A percentile compares a stretch with the other conserved stretches of the same genome.
These are phyloP conservation scores for Neocrepidodera transversa DNA, from an alignment of 2,888 invertebrate species.

Conservation along the genomic window DNA sequence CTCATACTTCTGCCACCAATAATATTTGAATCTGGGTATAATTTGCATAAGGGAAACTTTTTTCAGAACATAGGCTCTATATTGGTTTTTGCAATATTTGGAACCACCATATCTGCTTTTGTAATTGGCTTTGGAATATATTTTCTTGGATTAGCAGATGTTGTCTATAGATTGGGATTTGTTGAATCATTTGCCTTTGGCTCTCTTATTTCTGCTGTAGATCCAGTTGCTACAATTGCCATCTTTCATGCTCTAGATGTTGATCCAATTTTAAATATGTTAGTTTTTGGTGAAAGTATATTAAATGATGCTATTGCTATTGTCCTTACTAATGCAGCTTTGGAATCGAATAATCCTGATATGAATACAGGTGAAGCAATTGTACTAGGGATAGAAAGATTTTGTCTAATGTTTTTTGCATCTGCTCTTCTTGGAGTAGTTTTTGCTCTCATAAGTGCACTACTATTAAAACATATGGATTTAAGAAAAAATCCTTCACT, in stretches of 20 bases:
- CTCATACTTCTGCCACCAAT: constrained; percentile 96
- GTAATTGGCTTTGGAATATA: constrained; percentile 97
- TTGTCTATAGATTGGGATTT: constrained; percentile 90
- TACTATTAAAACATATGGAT: constrained; percentile 94
- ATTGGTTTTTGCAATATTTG: constrained; percentile 95
- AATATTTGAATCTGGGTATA: constrained; percentile 99
- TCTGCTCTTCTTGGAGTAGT: constrained; percentile 96
- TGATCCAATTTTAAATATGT: constrained; percentile 98
- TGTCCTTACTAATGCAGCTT: constrained; percentile 90
- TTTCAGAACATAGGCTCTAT: constrained; percentile 99
- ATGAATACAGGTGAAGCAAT: constrained; percentile 83
- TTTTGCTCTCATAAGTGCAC: constrained; percentile 91
- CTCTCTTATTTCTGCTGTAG: constrained; percentile 96
- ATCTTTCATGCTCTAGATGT: constrained; percentile 98
- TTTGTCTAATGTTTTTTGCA: constrained; percentile 97
- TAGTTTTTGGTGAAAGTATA: constrained; percentile 96
- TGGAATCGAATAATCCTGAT: constrained; percentile 73
- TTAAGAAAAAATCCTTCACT: constrained; percentile 96
- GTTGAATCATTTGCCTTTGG: constrained; percentile 99
- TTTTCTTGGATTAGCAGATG: constrained; percentile 88
- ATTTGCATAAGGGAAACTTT: constrained; percentile 96
- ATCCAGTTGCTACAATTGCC: constrained; percentile 98
- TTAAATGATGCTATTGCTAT: constrained; percentile 99
- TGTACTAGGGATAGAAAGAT: constrained; percentile 84
- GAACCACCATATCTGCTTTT: constrained; percentile 95